A percentile compares a stretch with the other conserved stretches of the same genome.
Conservation (phyloP, 2,888 invertebrate species). For the Antheraea assamensis region DNA sequence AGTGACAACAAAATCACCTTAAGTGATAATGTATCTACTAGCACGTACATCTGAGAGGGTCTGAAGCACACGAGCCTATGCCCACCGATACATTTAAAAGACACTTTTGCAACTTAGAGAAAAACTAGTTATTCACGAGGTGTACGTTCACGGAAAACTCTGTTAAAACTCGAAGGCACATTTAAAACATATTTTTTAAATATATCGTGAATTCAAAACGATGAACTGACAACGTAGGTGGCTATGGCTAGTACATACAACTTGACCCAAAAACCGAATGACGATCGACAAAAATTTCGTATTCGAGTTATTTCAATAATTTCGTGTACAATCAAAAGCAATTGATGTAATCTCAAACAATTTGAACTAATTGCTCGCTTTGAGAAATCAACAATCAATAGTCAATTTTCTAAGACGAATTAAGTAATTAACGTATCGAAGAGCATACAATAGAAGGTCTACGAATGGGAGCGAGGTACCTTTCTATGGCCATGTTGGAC, state of each 20-base stretch:
- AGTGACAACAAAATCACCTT: no score
- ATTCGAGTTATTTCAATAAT: slow-evolving; percentile 18
- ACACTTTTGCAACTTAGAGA: no score
- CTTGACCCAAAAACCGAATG: slow-evolving; percentile 4
- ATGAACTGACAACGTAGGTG: background rate
- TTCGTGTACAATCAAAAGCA: slow-evolving; percentile 22
- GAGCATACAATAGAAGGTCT: slow-evolving; percentile 3
- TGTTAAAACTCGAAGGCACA: no score
- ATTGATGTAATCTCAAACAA: slow-evolving; percentile 24
- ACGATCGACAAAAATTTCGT: slow-evolving; percentile 21
- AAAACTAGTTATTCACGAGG: no score
- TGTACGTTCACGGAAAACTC: no score
- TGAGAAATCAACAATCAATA: slow-evolving; percentile 24
- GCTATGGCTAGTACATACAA: background rate
- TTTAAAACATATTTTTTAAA: background rate
- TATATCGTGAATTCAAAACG: background rate
- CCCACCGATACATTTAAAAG: no score
- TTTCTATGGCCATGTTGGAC: background rate
- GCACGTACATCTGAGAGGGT: no score
- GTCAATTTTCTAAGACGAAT: slow-evolving; percentile 20
- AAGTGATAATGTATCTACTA: no score
- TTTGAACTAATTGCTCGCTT: slow-evolving; percentile 24
- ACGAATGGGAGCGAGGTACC: slow-evolving; percentile 5
- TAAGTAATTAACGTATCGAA: slow-evolving; percentile 19
- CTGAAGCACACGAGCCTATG: no score